Evolutionary conservation across 2,888 invertebrate genomes (phyloP).

Genomic region (Polydrusus tereticollis): DNA sequence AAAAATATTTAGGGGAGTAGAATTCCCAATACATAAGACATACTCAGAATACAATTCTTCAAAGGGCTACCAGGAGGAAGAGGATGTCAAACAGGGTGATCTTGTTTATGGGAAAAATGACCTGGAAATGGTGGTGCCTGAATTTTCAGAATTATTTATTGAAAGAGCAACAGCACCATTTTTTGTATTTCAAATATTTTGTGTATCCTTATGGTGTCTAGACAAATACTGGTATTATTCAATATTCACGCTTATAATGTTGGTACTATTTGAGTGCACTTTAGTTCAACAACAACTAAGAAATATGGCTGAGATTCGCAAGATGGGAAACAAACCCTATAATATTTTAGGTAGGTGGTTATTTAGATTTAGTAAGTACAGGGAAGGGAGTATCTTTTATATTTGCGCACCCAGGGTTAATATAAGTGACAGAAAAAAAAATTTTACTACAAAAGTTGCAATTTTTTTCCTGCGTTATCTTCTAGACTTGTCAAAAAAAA

Average conservation of each 20-base stretch:
- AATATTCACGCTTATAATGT: constrained; percentile 95
- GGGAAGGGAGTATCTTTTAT: no score
- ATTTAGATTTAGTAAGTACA: no score
- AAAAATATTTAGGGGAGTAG: constrained; percentile 83
- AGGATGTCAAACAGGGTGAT: constrained; percentile 80
- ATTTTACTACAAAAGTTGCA: no score
- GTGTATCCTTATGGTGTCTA: constrained; percentile 98
- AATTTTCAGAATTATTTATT: constrained; percentile 95
- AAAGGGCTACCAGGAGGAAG: constrained; percentile 90
- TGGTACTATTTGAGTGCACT: constrained; percentile 97
- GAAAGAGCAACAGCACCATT: constrained; percentile 99
- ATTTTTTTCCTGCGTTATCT: no score
- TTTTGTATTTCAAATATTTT: constrained; percentile 99
- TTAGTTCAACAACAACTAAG: constrained; percentile 97
- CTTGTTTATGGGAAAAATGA: constrained; percentile 91
- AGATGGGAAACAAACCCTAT: constrained; percentile 99
- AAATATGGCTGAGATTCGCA: constrained; percentile 98
- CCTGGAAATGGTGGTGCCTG: constrained; percentile 91
- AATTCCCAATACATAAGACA: constrained; percentile 84
- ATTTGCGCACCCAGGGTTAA: no score
- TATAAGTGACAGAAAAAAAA: no score
- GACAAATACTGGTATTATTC: constrained; percentile 99
- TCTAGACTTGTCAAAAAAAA: no score
- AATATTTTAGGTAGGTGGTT: constrained; percentile 71
- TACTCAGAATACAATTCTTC: constrained; percentile 83